Evolutionary conservation across 2,888 invertebrate genomes (phyloP).

Genomic region (Neocrepidodera transversa): DNA sequence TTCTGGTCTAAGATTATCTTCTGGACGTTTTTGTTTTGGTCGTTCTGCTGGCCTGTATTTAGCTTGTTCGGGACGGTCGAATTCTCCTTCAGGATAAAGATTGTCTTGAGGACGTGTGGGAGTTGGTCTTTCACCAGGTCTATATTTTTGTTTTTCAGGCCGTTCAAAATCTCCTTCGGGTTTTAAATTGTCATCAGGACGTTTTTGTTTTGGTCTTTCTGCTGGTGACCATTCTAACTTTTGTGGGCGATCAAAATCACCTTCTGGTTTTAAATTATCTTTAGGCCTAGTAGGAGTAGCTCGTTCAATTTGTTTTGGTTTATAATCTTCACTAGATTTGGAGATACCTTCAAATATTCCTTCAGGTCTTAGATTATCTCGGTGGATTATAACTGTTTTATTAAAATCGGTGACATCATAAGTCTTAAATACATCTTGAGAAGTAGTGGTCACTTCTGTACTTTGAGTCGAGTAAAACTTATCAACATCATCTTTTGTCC

Average conservation of each 20-base stretch:
- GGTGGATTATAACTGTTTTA: conserved; percentile 56
- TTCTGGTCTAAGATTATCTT: conserved; percentile 61
- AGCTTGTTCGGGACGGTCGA: conserved; percentile 49
- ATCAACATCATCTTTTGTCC: conserved; percentile 77
- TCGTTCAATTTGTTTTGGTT: conserved; percentile 55
- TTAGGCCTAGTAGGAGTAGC: conserved; percentile 59
- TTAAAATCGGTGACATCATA: conserved; percentile 67
- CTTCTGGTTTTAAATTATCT: conserved; percentile 62
- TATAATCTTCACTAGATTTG: conserved; percentile 59
- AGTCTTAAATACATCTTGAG: conserved; percentile 72
- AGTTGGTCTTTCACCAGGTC: conserved; percentile 55
- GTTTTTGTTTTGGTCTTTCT: conserved; percentile 60
- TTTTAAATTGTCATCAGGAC: conserved; percentile 60
- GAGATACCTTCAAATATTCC: conserved; percentile 63
- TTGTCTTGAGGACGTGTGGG: conserved; percentile 69
- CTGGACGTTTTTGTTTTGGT: conserved; percentile 59
- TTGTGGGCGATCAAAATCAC: conserved; percentile 60
- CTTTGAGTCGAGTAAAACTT: conserved; percentile 70
- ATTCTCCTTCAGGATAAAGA: conserved; percentile 65
- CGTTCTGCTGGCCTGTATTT: conserved; percentile 53
- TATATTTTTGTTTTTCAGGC: conserved; percentile 47
- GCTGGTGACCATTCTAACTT: conserved; percentile 59
- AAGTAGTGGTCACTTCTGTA: conserved; percentile 67
- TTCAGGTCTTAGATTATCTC: conserved; percentile 63
- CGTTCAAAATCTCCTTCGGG: conserved; percentile 62